Evolutionary conservation across 1,140 invertebrate species (phyloP), one percentile per base, ranked within the genome.

Genomic region (Akabosia matsudoensis): DNA sequence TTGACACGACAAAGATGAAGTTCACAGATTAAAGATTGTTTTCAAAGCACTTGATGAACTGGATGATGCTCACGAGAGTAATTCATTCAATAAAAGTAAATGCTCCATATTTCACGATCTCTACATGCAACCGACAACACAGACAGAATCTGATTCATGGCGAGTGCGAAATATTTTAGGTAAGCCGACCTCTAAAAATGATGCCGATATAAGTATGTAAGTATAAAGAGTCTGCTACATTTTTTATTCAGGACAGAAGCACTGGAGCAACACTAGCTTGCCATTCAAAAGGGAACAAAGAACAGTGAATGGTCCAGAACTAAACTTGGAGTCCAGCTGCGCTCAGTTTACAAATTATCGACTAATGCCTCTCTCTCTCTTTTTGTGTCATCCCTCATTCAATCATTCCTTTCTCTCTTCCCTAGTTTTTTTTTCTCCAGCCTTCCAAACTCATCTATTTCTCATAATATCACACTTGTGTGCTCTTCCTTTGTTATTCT

Each of bases 271-370:
- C 37, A 45, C 37, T 45, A 10, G 18, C 7, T 10, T 45, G 37
- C 7, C 18, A 18, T 45, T 45, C 18, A 45, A 7, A 45, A 45
- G 18, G 18, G 18, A 18, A 45, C 37, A 45, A 7, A 45, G 18
- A 10, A 45, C 37, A 45, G 37, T 7, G 37, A 45, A 45, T 45
- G 18, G 7, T 18, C 37, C 7, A 10, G n/a, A 56, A 24, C 4
- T 13, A 10, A 56, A 56, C 54, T 22, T 72, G 22, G 70, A 45
- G 45, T 51, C 70, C 70, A 72, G 70, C 70, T 72, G 70, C 37
- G 70, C 70, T 10, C 7, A 72, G 70, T 72, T 72, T 72, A 72
- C 70, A 72, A 72, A 72, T 72, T 45, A 45, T 51, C 70, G 33
- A 45, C 70, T 72, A 72, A 72, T 72, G 22, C 70, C 22, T 34